Percentiles rank a stretch among this genome's conserved stretches.
Conservation (phyloP, 2,888 invertebrate genomes). For the Drosophila atroscutellata region DNA sequence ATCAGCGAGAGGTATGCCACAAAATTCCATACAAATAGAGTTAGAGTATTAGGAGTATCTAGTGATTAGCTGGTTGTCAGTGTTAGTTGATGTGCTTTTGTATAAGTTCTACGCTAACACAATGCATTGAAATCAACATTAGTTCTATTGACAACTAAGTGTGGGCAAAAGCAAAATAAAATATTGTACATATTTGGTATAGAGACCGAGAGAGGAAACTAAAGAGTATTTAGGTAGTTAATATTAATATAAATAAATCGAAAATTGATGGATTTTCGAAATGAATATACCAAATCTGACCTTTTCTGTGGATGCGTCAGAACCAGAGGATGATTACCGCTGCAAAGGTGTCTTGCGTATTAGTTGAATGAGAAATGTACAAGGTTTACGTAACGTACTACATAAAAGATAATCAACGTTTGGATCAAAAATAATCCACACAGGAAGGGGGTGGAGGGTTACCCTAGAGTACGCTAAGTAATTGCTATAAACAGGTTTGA, state of each 20-base stretch:
- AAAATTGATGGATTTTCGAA: slow-evolving; percentile 16
- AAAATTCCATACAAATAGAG: background rate
- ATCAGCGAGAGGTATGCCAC: slow-evolving; percentile 4
- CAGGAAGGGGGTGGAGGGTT: background rate
- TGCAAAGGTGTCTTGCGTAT: slow-evolving; percentile 82
- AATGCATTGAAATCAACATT: slow-evolving; percentile 37
- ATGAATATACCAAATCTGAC: slow-evolving; percentile 79
- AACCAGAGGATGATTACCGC: slow-evolving; percentile 84
- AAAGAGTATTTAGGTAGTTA: slow-evolving; percentile 7
- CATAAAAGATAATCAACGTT: slow-evolving; percentile 7
- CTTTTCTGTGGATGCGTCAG: slow-evolving; percentile 83
- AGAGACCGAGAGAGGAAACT: slow-evolving; percentile 27
- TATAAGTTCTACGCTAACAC: slow-evolving; percentile 32
- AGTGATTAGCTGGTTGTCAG: slow-evolving; percentile 30
- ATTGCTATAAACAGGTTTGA: background rate
- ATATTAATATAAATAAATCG: slow-evolving; percentile 25
- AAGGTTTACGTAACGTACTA: slow-evolving; percentile 13
- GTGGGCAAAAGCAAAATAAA: slow-evolving; percentile 27
- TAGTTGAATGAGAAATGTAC: slow-evolving; percentile 47
- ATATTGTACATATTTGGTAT: background rate
- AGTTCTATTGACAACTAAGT: slow-evolving; percentile 35
- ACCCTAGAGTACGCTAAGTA: background rate
- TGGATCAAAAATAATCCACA: slow-evolving; percentile 1
- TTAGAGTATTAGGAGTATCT: slow-evolving; percentile 8
- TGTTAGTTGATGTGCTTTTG: slow-evolving; percentile 37